Evolutionary conservation across 2,888 invertebrate species (phyloP), one percentile per base, ranked within the genome.

Genomic region (Camptogramma bilineatum): DNA sequence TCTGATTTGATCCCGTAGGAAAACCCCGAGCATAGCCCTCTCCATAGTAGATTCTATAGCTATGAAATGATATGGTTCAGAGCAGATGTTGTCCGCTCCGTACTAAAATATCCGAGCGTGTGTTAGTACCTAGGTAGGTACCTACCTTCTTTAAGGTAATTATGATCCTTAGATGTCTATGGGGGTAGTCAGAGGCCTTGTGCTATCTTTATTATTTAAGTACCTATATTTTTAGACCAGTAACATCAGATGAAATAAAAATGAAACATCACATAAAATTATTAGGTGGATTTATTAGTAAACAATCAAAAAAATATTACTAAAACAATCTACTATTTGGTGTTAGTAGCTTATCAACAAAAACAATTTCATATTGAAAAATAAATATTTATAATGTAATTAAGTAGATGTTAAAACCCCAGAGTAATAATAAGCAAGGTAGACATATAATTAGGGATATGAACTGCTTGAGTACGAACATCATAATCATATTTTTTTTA

Each of bases 291-390:
- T 78, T 82, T 81, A 81, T 83, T 82, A 83, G 82, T 82, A 84
- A 83, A 87, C 83, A 84, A 85, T 83, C 61, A 68, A 68, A 70
- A 24, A 62, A 81, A 80, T 81, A 85, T 81, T 85, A 81, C 77
- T 80, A 78, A 83, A 82, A 79, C 77, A 81, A 81, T 81, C 83
- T 78, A 90, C 82, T 91, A 87, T 92, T 92, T 92, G 92, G 92
- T 92, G 92, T 92, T 92, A 92, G 92, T 92, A 89, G 79, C 83
- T 88, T 86, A 79, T 82, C 78, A 85, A 87, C 80, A 84, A 85
- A 83, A 83, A 80, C 80, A 83, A 65, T 53, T 66, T 80, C 73
- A 81, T 82, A 81, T 79, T 68, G 69, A 75, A 76, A 80, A 77
- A 80, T 85, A 91, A 90, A 90, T 89, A 86, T 86, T 83, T 71